These are phyloP conservation scores for Hyperoplus lanceolatus DNA, from an alignment of 2,797 vertebrate species.

Conservation along the genomic window DNA sequence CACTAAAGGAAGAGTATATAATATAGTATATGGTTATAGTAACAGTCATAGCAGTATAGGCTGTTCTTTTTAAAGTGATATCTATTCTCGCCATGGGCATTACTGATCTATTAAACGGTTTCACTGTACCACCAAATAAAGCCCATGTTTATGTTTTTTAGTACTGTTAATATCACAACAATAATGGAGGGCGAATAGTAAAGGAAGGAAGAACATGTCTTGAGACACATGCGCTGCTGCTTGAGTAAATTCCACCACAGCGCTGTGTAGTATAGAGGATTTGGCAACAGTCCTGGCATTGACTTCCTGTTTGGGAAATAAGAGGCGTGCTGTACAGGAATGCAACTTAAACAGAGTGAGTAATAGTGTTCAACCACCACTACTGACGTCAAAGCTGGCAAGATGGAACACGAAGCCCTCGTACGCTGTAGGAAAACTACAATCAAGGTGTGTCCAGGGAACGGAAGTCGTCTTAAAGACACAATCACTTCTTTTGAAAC, in stretches of 20 bases:
- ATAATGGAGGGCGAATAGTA: neutral
- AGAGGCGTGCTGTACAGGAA: constrained; percentile 77
- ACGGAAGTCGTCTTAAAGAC: constrained; percentile 78
- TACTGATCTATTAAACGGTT: constrained; percentile 8
- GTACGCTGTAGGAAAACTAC: constrained; percentile 78
- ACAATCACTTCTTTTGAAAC: constrained; percentile 59
- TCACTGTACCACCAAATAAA: neutral
- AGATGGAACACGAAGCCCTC: constrained; percentile 73
- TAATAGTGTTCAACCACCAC: constrained; percentile 79
- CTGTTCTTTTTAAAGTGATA: constrained; percentile 13
- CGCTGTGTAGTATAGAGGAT: constrained; percentile 59
- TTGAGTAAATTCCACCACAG: constrained; percentile 52
- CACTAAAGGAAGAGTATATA: neutral
- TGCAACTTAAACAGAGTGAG: constrained; percentile 79
- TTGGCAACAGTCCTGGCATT: constrained; percentile 72
- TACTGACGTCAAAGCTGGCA: constrained; percentile 82
- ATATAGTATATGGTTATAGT: no score
- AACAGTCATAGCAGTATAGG: no score
- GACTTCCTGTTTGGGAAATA: constrained; percentile 81
- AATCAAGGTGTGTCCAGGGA: constrained; percentile 75
- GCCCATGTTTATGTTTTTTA: neutral
- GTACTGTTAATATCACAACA: constrained; percentile 5
- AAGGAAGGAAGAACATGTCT: constrained; percentile 35
- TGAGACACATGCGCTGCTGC: constrained; percentile 37
- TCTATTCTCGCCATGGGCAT: constrained; percentile 17